Evolutionary conservation across 1,140 invertebrate species (phyloP).

Genomic region (Nasonia vitripennis): DNA sequence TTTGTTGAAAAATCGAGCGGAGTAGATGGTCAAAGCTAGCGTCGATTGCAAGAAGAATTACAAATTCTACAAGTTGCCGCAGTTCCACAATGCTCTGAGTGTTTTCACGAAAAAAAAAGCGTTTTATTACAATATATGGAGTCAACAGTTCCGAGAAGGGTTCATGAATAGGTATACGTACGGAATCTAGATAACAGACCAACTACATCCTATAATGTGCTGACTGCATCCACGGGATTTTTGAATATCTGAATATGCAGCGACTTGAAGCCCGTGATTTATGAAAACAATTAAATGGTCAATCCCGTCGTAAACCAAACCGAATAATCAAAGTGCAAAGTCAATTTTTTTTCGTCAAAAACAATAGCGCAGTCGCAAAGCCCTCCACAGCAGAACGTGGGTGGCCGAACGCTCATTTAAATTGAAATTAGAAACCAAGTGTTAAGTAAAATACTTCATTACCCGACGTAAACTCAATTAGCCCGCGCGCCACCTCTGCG

Average conservation of each 20-base stretch:
- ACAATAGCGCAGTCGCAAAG: neutral
- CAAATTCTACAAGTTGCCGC: too few species aligned
- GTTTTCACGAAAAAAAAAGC: too few species aligned
- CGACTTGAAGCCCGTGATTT: neutral
- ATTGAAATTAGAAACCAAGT: slow-evolving; percentile 29
- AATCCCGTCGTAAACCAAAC: neutral
- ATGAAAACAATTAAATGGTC: neutral
- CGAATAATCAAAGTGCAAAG: neutral
- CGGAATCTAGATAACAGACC: neutral
- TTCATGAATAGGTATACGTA: neutral
- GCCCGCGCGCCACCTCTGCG: neutral
- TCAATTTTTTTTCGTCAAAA: neutral
- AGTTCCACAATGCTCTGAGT: too few species aligned
- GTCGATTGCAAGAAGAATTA: too few species aligned
- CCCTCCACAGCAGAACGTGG: neutral
- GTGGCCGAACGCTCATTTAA: slow-evolving; percentile 32
- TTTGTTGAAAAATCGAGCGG: too few species aligned
- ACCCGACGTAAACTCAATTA: slow-evolving; percentile 9
- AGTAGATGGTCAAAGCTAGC: too few species aligned
- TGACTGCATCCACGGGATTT: neutral
- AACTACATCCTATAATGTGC: neutral
- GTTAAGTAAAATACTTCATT: slow-evolving; percentile 38
- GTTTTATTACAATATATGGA: too few species aligned
- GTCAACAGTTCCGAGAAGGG: neutral
- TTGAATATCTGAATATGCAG: slow-evolving; percentile 4